Percentiles rank a stretch among this genome's conserved stretches.
These are phyloP conservation scores for Hylaea fasciaria DNA, from an alignment of 2,888 invertebrate genomes.

Conservation along the genomic window DNA sequence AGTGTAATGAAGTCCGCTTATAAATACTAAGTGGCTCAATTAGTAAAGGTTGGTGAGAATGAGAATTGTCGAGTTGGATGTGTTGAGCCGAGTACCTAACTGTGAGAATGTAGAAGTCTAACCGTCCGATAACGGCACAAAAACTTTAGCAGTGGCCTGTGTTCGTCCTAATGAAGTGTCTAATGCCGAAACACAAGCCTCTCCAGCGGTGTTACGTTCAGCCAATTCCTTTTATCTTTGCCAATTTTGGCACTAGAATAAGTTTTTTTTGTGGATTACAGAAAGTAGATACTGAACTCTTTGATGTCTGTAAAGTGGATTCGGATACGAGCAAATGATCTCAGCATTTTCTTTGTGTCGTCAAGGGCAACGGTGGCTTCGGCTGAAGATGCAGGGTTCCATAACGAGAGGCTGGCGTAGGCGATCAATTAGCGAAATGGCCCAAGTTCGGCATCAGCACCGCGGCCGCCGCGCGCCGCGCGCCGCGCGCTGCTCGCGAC, in stretches of 20 bases:
- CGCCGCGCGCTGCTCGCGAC: neutral
- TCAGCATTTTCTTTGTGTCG: neutral
- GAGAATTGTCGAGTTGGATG: no score
- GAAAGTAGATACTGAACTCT: neutral
- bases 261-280: no score
- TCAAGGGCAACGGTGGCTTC: neutral
- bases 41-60: no score
- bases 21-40: no score
- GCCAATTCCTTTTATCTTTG: no score
- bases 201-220: neutral
- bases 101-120: no score
- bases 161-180: neutral
- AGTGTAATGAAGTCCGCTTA: no score
- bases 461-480: slow-evolving; percentile 15
- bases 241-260: neutral
- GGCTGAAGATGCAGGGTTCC: neutral
- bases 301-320: neutral
- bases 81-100: no score
- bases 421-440: slow-evolving; percentile 27
- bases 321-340: neutral
- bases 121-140: no score
- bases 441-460: slow-evolving; percentile 25
- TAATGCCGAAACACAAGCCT: neutral
- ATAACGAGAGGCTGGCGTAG: slow-evolving; percentile 4
- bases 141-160: neutral